Evolutionary conservation across 2,113 vertebrate genomes (phyloP).

Genomic region (Coptodon bakossiorum): DNA sequence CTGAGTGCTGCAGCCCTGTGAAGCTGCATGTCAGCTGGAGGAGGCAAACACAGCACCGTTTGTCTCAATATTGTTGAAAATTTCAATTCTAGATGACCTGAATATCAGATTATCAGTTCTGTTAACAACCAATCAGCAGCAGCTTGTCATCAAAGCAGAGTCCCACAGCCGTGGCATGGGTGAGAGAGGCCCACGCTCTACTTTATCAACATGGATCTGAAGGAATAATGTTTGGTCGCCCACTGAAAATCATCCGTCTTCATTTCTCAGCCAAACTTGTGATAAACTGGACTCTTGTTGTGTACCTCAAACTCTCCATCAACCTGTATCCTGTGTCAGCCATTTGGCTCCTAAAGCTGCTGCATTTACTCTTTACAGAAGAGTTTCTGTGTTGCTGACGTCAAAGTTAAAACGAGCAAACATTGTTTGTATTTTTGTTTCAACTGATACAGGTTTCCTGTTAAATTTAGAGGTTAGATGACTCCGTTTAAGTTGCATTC

Average conservation of each 20-base stretch:
- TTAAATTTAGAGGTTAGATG: not conserved
- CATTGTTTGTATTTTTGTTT: not conserved
- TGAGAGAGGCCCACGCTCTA: not conserved
- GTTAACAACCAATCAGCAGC: not conserved
- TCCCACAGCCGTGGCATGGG: not conserved
- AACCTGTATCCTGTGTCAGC: not conserved
- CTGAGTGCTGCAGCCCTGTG: not conserved
- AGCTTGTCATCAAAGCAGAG: not conserved
- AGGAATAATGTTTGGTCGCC: not conserved
- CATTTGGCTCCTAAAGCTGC: not conserved
- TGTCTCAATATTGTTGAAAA: not conserved
- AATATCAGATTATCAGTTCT: not conserved
- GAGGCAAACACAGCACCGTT: not conserved
- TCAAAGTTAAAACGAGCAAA: not conserved
- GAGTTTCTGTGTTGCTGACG: not conserved
- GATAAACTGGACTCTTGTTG: not conserved
- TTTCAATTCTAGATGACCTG: not conserved
- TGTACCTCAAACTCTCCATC: not conserved
- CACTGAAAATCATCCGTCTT: not conserved
- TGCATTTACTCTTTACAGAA: not conserved
- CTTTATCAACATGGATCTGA: not conserved
- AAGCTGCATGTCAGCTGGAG: not conserved
- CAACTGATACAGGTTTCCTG: not conserved
- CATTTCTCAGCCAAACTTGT: not conserved
- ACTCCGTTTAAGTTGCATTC: not conserved